phyloP scores from a whole-genome alignment of 2,797 vertebrate species.

The Sorex maritimensis region DNA sequence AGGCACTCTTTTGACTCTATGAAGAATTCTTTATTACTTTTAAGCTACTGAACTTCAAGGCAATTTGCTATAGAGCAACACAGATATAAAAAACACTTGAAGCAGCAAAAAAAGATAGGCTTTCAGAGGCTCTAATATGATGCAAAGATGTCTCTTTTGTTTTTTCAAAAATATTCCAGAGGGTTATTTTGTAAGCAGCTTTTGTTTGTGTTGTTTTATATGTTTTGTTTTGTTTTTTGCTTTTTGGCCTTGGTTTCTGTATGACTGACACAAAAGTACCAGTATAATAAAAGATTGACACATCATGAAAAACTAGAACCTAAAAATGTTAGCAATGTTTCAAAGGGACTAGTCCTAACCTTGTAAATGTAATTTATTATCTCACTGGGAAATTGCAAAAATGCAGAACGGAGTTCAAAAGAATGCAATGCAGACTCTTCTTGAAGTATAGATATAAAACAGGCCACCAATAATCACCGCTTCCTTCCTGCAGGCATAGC shows the following conservation, averaged over 20 bases:
- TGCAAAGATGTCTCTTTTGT: neutral
- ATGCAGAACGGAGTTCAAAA: conserved; percentile 26
- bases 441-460: conserved; percentile 42
- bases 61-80: neutral
- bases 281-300: conserved; percentile 61
- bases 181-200: neutral
- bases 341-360: conserved; percentile 25
- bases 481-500: conserved; percentile 47
- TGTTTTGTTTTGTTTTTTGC: neutral
- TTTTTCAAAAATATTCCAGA: conserved; percentile 31
- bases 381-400: conserved; percentile 42
- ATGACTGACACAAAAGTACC: conserved; percentile 45
- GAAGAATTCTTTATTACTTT: neutral
- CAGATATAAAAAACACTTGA: neutral
- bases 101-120: conserved; percentile 12
- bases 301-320: conserved; percentile 67
- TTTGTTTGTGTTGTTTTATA: conserved; percentile 7
- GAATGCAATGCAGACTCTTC: conserved; percentile 24
- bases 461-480: conserved; percentile 24
- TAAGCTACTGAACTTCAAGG: conserved; percentile 25
- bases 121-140: conserved; percentile 28
- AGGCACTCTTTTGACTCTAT: neutral
- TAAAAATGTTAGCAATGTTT: conserved; percentile 67
- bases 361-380: conserved; percentile 72
- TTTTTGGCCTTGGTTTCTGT: conserved; percentile 52